Evolutionary conservation across 1,140 invertebrate species (phyloP).

Genomic region (Euglossa dilemma): DNA sequence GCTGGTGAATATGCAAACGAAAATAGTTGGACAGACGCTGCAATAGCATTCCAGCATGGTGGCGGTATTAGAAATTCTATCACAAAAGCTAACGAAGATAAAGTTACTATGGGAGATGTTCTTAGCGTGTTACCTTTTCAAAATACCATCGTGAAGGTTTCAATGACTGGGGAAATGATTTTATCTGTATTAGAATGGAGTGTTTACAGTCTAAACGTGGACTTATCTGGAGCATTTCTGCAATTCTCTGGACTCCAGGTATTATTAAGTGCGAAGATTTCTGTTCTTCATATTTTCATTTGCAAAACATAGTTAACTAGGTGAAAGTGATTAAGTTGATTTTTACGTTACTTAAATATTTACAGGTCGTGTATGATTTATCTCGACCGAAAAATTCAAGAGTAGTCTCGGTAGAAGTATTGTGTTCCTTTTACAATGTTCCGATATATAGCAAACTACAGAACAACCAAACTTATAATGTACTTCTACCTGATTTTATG

Average conservation of each 20-base stretch:
- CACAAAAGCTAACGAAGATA: slow-evolving; percentile 81
- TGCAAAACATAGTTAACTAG: no score
- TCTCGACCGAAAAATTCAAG: slow-evolving; percentile 79
- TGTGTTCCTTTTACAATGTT: slow-evolving; percentile 83
- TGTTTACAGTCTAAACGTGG: slow-evolving; percentile 80
- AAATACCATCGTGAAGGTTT: slow-evolving; percentile 82
- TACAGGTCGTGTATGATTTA: slow-evolving; percentile 83
- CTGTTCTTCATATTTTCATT: no score
- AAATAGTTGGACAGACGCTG: slow-evolving; percentile 89
- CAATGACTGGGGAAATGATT: slow-evolving; percentile 79
- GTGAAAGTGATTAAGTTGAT: no score
- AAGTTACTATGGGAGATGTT: slow-evolving; percentile 84
- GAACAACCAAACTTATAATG: slow-evolving; percentile 77
- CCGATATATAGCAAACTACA: slow-evolving; percentile 81
- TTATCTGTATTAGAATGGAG: slow-evolving; percentile 83
- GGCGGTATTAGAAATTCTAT: slow-evolving; percentile 89
- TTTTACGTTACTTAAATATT: slow-evolving; percentile 3
- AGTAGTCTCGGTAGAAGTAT: slow-evolving; percentile 81
- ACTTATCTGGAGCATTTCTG: slow-evolving; percentile 84
- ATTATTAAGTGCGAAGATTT: not conserved
- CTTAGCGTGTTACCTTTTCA: slow-evolving; percentile 84
- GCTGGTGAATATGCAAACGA: slow-evolving; percentile 73
- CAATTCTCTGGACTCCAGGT: slow-evolving; percentile 83
- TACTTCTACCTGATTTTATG: slow-evolving; percentile 83
- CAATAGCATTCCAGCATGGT: slow-evolving; percentile 89